A percentile compares a stretch with the other conserved stretches of the same genome.
phyloP scores from a whole-genome alignment of 2,797 vertebrate genomes.

The Helostoma temminkii region DNA sequence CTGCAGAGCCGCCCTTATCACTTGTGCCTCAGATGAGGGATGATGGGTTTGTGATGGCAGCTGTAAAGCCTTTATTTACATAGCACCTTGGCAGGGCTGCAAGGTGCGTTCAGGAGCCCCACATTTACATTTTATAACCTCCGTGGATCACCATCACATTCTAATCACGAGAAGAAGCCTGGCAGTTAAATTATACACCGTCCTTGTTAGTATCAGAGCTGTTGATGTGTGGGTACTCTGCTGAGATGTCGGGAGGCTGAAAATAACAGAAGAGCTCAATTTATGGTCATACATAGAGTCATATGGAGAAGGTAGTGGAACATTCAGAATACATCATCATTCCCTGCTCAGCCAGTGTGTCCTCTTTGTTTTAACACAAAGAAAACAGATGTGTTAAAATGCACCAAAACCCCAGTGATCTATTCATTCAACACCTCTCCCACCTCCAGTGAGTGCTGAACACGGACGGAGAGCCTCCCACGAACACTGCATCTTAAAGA shows the following conservation, averaged over 20 bases:
- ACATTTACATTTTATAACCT: conserved; percentile 49
- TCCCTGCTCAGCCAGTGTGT: background rate
- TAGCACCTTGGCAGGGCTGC: conserved; percentile 36
- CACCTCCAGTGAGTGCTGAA: too few relatives aligned
- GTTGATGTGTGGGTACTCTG: conserved; percentile 28
- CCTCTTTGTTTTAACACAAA: background rate
- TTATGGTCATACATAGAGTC: background rate
- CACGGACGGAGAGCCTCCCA: background rate
- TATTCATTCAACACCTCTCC: background rate
- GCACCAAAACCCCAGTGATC: background rate
- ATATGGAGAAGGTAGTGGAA: too few relatives aligned
- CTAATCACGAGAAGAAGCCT: conserved; percentile 18
- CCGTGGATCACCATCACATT: conserved; percentile 21
- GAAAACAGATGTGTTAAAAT: background rate
- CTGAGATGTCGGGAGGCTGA: background rate
- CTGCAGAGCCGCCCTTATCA: background rate
- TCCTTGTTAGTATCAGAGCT: conserved; percentile 43
- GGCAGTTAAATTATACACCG: conserved; percentile 29
- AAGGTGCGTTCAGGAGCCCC: conserved; percentile 3
- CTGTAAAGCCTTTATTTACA: conserved; percentile 56
- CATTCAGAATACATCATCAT: background rate
- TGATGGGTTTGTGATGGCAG: conserved; percentile 31
- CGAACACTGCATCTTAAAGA: background rate
- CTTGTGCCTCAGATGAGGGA: background rate
- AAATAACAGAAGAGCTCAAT: conserved; percentile 10